Base-by-base conservation (phyloP, 1,140 invertebrate genomes). In the Plutomurus gul region DNA sequence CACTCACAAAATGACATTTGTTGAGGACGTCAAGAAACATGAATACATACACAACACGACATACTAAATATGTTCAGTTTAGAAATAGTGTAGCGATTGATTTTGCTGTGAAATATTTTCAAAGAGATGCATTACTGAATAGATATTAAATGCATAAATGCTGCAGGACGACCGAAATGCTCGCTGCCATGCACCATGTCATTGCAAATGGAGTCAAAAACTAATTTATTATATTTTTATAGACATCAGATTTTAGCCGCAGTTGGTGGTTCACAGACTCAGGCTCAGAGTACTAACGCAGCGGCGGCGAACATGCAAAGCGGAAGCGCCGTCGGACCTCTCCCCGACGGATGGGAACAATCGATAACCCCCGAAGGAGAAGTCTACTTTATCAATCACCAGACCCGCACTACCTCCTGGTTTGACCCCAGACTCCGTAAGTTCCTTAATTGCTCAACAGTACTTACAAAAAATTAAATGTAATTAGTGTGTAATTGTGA, bases 371-470 rank as follows among this genome's bases (percentile, higher is more conserved):
- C 92, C 65, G 95, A 97, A 86, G 96, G 96, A 81, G 96, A 98
- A 88, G 91, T 95, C 77, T 99, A 99, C 88, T 99, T 96, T 88
- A 98, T 99, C 87, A 97, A 99, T 88, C 97, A 99, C 88, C 92
- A 93, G 86, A 93, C 93, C 71, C 91, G 94, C 87, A 95, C 94
- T 84, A 99, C 96, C 39, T 96, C 96, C 80, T 99, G 97, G 97
- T 96, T 97, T 88, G 96, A 99, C 88, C 95, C 95, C 82, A 90
- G 96, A 91, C 95, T 97, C 90, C 94, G 95, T 96, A 92, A 93
- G 93, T 92, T 80, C 47, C 30, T 27, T 76, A 80, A 37, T 65
- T 18, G 33, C 47, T 37, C 39, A 49, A 20, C 40, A 40, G 20
- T 20, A 51, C 75, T 20, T 81, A 80, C 43, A 78, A n/a, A 65